Percentiles rank a stretch among this genome's conserved stretches.
Conservation (phyloP, 2,797 vertebrate species). For the Typhlichthys eigenmanni region DNA sequence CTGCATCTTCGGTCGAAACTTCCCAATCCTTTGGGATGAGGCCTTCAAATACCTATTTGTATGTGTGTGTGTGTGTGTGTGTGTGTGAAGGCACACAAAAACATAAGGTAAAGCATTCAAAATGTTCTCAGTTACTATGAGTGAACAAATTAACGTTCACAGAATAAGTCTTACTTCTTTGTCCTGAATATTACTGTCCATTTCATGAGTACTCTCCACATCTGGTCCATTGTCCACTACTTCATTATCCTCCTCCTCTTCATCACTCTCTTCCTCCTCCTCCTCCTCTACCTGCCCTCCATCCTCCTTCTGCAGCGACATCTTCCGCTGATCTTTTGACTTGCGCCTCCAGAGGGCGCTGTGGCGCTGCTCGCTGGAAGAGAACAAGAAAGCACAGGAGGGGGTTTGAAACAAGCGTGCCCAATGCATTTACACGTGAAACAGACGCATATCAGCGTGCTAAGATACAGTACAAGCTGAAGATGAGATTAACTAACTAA, state of each 20-base stretch:
- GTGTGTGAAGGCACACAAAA: conserved; percentile 12
- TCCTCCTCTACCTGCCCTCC: conserved; percentile 29
- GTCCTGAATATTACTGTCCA: conserved; percentile 11
- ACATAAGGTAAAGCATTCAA: background rate
- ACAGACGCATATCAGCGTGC: background rate
- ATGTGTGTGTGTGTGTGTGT: background rate
- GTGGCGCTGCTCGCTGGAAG: conserved; percentile 83
- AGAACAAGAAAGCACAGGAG: background rate
- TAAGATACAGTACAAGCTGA: too few relatives aligned
- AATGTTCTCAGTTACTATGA: background rate
- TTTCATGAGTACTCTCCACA: conserved; percentile 44
- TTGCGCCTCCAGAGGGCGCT: conserved; percentile 85
- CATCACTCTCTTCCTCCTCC: conserved; percentile 42
- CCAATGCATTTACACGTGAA: background rate
- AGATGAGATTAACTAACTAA: too few relatives aligned
- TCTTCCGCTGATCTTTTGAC: conserved; percentile 72
- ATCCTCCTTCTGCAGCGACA: conserved; percentile 50
- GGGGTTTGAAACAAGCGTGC: background rate
- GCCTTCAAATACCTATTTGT: conserved; percentile 70
- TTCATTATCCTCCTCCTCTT: conserved; percentile 43
- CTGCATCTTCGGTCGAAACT: background rate
- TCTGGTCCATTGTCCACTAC: conserved; percentile 37
- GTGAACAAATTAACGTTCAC: background rate
- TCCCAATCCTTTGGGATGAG: background rate
- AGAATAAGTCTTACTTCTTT: background rate